A percentile compares a stretch with the other conserved stretches of the same genome.
Conservation (phyloP, 2,113 vertebrate species). For the Dunckerocampus dactyliophorus region DNA sequence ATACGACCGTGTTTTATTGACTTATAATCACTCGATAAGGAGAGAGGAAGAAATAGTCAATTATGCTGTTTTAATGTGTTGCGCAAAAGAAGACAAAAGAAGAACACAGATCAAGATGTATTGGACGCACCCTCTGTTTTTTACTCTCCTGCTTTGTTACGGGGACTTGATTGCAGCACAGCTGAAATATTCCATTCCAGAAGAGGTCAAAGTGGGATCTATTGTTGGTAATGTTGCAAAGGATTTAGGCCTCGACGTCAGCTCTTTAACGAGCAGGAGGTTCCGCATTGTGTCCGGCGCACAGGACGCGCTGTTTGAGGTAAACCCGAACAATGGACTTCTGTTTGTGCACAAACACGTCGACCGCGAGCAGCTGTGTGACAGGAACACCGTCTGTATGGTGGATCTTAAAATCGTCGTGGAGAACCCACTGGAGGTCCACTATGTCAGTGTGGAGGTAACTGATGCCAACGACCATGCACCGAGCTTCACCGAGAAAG, state of each 20-base stretch:
- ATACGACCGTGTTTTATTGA: background rate
- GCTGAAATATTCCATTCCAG: slow-evolving; percentile 54
- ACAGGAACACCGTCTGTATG: slow-evolving; percentile 43
- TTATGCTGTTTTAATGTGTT: background rate
- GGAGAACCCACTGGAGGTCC: slow-evolving; percentile 67
- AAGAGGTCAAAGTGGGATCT: slow-evolving; percentile 58
- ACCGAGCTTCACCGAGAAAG: slow-evolving; percentile 58
- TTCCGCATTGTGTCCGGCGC: slow-evolving; percentile 58
- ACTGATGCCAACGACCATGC: slow-evolving; percentile 70
- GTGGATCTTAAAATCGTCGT: slow-evolving; percentile 60
- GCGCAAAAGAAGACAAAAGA: background rate
- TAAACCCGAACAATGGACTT: slow-evolving; percentile 61
- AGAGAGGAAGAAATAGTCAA: too few species aligned
- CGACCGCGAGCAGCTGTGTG: slow-evolving; percentile 65
- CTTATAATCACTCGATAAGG: too few species aligned
- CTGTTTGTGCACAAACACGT: slow-evolving; percentile 55
- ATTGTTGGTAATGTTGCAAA: slow-evolving; percentile 58
- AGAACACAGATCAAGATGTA: background rate
- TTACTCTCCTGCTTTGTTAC: background rate
- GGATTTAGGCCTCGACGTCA: slow-evolving; percentile 60
- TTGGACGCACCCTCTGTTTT: background rate
- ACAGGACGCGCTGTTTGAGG: slow-evolving; percentile 46
- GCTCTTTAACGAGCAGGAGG: slow-evolving; percentile 40
- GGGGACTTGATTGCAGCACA: slow-evolving; percentile 28
- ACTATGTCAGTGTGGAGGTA: slow-evolving; percentile 61